A percentile compares a stretch with the other conserved stretches of the same genome.
Evolutionary conservation across 2,797 vertebrate genomes (phyloP).

Genomic region (Darevskia mixta): DNA sequence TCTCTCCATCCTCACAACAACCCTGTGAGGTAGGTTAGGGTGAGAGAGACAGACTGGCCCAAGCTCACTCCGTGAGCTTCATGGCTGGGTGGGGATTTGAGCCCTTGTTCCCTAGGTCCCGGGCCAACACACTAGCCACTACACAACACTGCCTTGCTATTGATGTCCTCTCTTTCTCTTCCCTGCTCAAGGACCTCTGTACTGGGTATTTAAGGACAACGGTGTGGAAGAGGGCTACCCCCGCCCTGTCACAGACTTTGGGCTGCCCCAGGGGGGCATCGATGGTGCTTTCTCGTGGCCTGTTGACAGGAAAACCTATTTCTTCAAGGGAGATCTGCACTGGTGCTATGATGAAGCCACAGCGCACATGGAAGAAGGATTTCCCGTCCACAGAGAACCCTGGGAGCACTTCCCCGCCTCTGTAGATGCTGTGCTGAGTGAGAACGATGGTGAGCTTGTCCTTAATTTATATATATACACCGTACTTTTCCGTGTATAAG

Average conservation of each 20-base stretch:
- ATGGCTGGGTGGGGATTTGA: too few relatives aligned
- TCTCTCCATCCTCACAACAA: too few relatives aligned
- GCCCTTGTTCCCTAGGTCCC: too few relatives aligned
- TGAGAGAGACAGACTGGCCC: too few relatives aligned
- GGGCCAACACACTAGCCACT: too few relatives aligned
- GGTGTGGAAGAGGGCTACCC: slow-evolving; percentile 81
- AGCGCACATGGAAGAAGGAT: slow-evolving; percentile 75
- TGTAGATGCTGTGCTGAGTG: slow-evolving; percentile 70
- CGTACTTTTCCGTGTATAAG: too few relatives aligned
- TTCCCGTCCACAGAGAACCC: slow-evolving; percentile 71
- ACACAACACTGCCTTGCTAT: neutral
- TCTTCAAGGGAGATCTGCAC: slow-evolving; percentile 51
- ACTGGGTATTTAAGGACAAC: slow-evolving; percentile 83
- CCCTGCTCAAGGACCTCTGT: slow-evolving; percentile 71
- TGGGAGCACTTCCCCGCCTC: slow-evolving; percentile 19
- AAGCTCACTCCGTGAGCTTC: too few relatives aligned
- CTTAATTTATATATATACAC: too few relatives aligned
- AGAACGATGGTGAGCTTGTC: slow-evolving; percentile 41
- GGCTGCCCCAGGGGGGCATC: slow-evolving; percentile 40
- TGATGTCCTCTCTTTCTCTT: neutral
- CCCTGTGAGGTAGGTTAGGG: too few relatives aligned
- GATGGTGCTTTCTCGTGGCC: slow-evolving; percentile 42
- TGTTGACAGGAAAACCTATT: slow-evolving; percentile 39
- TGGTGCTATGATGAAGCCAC: slow-evolving; percentile 62
- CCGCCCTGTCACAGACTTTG: slow-evolving; percentile 66